phyloP scores from a whole-genome alignment of 2,888 invertebrate species.

The Dicranocentrus wangi region DNA sequence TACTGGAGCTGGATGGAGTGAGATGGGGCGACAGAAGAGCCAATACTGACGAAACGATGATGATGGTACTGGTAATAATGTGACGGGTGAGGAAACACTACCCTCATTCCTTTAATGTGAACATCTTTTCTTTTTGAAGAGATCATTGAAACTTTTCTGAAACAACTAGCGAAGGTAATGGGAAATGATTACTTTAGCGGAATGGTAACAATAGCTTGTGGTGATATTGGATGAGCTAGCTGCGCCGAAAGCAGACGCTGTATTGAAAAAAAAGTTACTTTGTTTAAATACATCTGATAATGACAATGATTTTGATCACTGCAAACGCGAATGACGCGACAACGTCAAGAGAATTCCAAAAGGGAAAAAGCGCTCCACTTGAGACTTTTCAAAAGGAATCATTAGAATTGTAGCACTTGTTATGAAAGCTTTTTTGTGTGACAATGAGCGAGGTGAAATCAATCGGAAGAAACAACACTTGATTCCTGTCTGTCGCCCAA shows the following conservation, averaged over 20 bases:
- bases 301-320: conserved; percentile 31
- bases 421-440: conserved; percentile 16
- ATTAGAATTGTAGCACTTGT: conserved; percentile 30
- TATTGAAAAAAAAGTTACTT: conserved; percentile 6
- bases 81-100: conserved; percentile 46
- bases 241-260: conserved; percentile 11
- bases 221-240: not conserved
- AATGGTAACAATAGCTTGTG: conserved; percentile 29
- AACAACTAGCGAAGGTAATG: conserved; percentile 24
- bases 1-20: conserved; percentile 14
- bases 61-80: conserved; percentile 52
- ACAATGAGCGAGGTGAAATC: conserved; percentile 36
- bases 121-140: conserved; percentile 31
- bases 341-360: conserved; percentile 13
- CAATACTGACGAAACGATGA: conserved; percentile 45
- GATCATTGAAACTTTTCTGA: conserved; percentile 37
- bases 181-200: conserved; percentile 24
- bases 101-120: conserved; percentile 40
- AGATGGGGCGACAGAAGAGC: conserved; percentile 53
- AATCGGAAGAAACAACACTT: conserved; percentile 33
- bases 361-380: not conserved
- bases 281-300: conserved; percentile 26
- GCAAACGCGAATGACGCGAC: conserved; percentile 27
- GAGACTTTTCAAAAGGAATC: conserved; percentile 34
- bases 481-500: conserved; percentile 30